These are phyloP conservation scores for Eolophus roseicapilla DNA, from an alignment of 2,113 vertebrate species.

Conservation along the genomic window DNA sequence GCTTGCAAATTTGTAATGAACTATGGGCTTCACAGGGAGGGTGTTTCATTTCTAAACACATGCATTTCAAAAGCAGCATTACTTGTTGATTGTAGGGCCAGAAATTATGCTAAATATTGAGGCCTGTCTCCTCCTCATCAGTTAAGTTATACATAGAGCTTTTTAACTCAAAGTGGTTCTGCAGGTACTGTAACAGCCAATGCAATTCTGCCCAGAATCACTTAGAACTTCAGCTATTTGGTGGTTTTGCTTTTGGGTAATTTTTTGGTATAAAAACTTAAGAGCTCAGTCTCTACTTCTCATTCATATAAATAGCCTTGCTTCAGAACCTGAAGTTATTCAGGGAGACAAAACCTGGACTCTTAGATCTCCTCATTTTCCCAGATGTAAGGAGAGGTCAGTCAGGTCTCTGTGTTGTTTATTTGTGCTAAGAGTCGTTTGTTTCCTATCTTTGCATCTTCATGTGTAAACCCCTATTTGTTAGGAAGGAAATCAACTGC, in stretches of 20 bases:
- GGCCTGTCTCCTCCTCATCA: not conserved
- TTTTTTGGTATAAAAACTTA: not conserved
- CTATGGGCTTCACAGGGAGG: not conserved
- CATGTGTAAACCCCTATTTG: not conserved
- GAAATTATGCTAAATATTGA: not conserved
- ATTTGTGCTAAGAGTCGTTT: not conserved
- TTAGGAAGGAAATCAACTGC: not conserved
- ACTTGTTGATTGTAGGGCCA: not conserved
- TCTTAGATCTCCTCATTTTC: not conserved
- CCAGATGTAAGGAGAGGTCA: not conserved
- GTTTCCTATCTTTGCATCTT: not conserved
- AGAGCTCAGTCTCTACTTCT: not conserved
- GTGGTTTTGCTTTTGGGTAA: not conserved
- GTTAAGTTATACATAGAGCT: not conserved
- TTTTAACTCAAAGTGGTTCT: not conserved
- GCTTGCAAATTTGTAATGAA: not conserved
- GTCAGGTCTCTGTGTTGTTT: not conserved
- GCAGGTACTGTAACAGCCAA: not conserved
- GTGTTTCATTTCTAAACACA: not conserved
- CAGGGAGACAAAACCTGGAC: not conserved
- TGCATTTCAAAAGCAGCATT: not conserved
- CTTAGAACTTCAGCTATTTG: not conserved
- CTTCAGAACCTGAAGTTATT: not conserved
- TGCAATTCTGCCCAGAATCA: not conserved
- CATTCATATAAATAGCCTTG: not conserved